phyloP scores from a whole-genome alignment of 2,113 vertebrate species.

The Steatornis caripensis region DNA sequence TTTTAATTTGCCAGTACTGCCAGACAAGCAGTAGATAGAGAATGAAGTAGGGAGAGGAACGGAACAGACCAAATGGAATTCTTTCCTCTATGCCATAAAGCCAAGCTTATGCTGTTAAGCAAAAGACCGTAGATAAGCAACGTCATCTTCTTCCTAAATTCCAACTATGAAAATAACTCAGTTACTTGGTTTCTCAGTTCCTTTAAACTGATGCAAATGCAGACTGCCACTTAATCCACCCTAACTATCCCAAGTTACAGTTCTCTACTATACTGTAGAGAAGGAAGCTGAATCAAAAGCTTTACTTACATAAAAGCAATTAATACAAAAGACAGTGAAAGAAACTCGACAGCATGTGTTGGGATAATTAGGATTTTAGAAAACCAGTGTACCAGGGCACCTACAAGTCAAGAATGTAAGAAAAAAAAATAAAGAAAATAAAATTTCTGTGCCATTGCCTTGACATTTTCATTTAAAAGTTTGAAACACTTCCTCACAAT shows the following conservation, averaged over 20 bases:
- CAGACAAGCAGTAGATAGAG: neutral
- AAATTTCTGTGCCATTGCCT: neutral
- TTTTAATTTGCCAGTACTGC: neutral
- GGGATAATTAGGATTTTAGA: neutral
- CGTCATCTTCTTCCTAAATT: neutral
- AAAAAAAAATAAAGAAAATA: neutral
- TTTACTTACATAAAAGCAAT: neutral
- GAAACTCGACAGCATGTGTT: neutral
- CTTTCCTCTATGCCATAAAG: neutral
- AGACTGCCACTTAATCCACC: neutral
- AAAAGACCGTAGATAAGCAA: neutral
- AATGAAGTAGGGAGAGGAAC: neutral
- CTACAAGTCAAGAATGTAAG: neutral
- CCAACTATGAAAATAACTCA: neutral
- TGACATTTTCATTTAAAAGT: neutral
- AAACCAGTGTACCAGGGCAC: neutral
- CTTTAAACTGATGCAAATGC: neutral
- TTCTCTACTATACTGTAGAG: neutral
- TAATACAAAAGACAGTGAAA: neutral
- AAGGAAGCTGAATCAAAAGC: neutral
- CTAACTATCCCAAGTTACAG: neutral
- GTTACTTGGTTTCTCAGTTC: neutral
- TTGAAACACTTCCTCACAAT: neutral
- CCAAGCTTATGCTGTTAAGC: neutral
- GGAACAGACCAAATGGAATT: neutral